Base-by-base conservation (phyloP, 2,797 vertebrate species). In the Acanthurus tractus region DNA sequence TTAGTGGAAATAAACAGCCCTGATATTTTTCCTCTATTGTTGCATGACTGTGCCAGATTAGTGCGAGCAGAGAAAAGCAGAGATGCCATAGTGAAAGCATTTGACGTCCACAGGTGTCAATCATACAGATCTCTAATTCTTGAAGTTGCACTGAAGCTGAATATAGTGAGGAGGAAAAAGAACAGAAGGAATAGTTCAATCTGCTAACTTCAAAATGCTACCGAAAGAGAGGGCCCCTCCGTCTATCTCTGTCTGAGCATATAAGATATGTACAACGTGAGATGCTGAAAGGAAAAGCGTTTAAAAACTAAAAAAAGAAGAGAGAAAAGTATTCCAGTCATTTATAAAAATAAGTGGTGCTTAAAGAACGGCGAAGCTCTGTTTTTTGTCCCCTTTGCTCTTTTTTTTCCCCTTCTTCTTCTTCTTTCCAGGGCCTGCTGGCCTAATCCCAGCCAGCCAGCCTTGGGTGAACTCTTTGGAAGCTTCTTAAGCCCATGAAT, bases 401-500 rank as follows among this genome's bases (percentile, higher is more conserved):
- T 85, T 91, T 88, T 83, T 82, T 69, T 72, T 50, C 77, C 88
- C 82, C 88, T 92, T 94, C 92, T 94, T 94, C 88, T 92, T 94
- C 92, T 94, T 94, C 94, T 94, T 95, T 93, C 90, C 94, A 91
- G 90, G 94, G 92, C 92, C 93, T 92, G 89, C 86, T 94, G 93
- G 93, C 90, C 92, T 96, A 95, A 95, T 95, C 95, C 94, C 90
- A 90, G 89, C 92, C 90, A 93, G 94, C 94, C 93, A 94, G 94
- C 93, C 93, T 94, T 94, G 92, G 94, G 94, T 94, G 94, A 95
- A 95, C 93, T 93, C 94, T 94, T 93, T 95, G 94, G 94, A 94
- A 94, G 95, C 93, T 95, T 95, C 94, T 95, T 95, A 96, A 95
- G 89, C 86, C 93, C 90, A 94, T 96, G 94, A 96, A 96, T 96